Evolutionary conservation across 2,797 vertebrate genomes (phyloP).

Genomic region (Xyrichtys novacula): DNA sequence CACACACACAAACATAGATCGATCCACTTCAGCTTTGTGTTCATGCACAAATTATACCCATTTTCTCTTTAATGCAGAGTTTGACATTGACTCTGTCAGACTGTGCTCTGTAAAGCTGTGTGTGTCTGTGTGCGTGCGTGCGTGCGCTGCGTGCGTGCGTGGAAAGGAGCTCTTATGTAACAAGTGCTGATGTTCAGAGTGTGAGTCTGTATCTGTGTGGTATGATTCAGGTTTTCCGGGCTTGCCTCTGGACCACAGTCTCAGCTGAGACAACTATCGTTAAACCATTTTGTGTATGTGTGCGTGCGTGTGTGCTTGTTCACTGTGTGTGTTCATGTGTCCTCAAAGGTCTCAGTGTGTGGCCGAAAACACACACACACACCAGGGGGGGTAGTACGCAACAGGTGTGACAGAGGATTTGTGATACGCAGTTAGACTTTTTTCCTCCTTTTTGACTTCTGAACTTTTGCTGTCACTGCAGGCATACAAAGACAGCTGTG

Average conservation of each 20-base stretch:
- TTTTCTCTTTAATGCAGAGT: slow-evolving; percentile 28
- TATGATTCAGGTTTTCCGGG: slow-evolving; percentile 28
- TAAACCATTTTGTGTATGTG: slow-evolving; percentile 5
- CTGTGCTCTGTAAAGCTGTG: slow-evolving; percentile 33
- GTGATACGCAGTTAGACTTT: slow-evolving; percentile 28
- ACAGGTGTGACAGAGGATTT: slow-evolving; percentile 72
- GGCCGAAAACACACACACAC: slow-evolving; percentile 11
- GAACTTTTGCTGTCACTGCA: slow-evolving; percentile 56
- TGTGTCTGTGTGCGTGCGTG: not conserved
- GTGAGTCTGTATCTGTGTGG: slow-evolving; percentile 7
- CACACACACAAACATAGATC: slow-evolving; percentile 30
- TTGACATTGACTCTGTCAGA: slow-evolving; percentile 57
- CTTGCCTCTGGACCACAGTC: slow-evolving; percentile 7
- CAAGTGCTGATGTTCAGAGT: slow-evolving; percentile 23
- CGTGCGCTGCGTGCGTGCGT: slow-evolving; percentile 26
- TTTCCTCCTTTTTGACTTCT: slow-evolving; percentile 54
- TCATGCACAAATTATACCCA: slow-evolving; percentile 36
- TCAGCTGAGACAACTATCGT: not conserved
- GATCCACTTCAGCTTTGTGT: slow-evolving; percentile 35
- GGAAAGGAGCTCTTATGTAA: slow-evolving; percentile 58
- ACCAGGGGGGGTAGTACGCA: slow-evolving; percentile 47
- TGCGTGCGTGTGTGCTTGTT: slow-evolving; percentile 7
- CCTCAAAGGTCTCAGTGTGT: slow-evolving; percentile 7
- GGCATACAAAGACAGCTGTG: slow-evolving; percentile 66
- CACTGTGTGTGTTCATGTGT: slow-evolving; percentile 21